phyloP scores from a whole-genome alignment of 2,888 invertebrate species.

The Leucania comma region DNA sequence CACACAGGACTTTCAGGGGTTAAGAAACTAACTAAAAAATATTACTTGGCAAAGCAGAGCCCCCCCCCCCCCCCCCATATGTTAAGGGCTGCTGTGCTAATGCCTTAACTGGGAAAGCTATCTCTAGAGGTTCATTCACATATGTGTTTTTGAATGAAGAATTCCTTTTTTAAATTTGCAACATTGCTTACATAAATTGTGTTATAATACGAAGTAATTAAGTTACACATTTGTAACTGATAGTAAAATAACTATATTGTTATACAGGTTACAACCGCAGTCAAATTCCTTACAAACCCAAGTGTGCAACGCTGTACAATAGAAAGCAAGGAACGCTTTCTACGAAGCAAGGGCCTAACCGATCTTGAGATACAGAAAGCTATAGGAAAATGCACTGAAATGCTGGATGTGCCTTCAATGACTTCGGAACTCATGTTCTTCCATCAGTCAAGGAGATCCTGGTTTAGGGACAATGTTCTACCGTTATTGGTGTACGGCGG shows the following conservation, averaged over 20 bases:
- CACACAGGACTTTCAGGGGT: too few species aligned
- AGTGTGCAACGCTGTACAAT: slow-evolving; percentile 94
- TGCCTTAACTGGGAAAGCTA: background rate
- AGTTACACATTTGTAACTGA: background rate
- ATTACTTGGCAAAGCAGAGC: too few species aligned
- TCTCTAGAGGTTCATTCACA: background rate
- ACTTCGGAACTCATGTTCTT: slow-evolving; percentile 85
- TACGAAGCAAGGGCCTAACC: slow-evolving; percentile 94
- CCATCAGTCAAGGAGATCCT: slow-evolving; percentile 79
- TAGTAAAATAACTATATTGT: background rate
- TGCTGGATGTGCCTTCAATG: slow-evolving; percentile 81
- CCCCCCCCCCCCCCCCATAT: too few species aligned
- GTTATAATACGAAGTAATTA: too few species aligned
- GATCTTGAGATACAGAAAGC: slow-evolving; percentile 94
- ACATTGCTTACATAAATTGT: background rate
- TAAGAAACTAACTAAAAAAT: too few species aligned
- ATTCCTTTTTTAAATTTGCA: background rate
- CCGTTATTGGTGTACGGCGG: slow-evolving; percentile 94
- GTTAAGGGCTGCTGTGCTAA: background rate
- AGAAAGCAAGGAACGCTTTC: slow-evolving; percentile 94
- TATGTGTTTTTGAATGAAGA: background rate
- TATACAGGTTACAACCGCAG: slow-evolving; percentile 95
- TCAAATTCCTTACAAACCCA: slow-evolving; percentile 96
- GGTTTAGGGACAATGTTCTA: slow-evolving; percentile 93
- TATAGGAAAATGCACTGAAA: slow-evolving; percentile 92